Evolutionary conservation across 1,140 invertebrate species (phyloP).

Genomic region (Lethrus apterus): DNA sequence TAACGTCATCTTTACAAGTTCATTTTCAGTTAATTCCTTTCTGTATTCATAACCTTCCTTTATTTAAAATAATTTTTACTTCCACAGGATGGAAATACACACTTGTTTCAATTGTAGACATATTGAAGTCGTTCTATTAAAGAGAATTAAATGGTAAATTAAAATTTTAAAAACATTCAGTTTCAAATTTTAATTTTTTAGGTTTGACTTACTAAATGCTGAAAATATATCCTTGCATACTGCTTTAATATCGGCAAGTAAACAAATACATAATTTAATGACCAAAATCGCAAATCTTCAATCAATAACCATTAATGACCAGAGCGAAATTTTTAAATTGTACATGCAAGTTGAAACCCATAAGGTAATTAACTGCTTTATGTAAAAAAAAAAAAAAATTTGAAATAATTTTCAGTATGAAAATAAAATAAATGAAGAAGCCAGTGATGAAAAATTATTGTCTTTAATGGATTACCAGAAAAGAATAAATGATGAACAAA

Average conservation of each 20-base stretch:
- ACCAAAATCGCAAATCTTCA: neutral
- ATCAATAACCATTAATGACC: neutral
- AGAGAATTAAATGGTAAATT: constrained; percentile 6
- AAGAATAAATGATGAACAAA: neutral
- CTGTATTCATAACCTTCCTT: too few relatives aligned
- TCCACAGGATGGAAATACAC: too few relatives aligned
- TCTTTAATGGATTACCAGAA: neutral
- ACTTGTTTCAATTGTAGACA: too few relatives aligned
- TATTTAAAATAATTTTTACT: too few relatives aligned
- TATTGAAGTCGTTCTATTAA: too few relatives aligned
- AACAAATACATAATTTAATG: neutral
- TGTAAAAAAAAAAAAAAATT: neutral
- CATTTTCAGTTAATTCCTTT: too few relatives aligned
- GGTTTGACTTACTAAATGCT: constrained; percentile 6
- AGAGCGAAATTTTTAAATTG: neutral
- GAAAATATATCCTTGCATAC: constrained; percentile 9
- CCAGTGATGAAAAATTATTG: neutral
- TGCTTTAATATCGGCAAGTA: neutral
- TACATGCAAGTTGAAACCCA: constrained; percentile 3
- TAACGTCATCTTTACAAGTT: too few relatives aligned
- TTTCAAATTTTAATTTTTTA: neutral
- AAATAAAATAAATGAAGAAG: neutral
- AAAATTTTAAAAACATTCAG: neutral
- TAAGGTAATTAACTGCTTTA: constrained; percentile 5
- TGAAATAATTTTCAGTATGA: neutral